phyloP scores from a whole-genome alignment of 2,113 vertebrate genomes.

The Sylvia atricapilla region DNA sequence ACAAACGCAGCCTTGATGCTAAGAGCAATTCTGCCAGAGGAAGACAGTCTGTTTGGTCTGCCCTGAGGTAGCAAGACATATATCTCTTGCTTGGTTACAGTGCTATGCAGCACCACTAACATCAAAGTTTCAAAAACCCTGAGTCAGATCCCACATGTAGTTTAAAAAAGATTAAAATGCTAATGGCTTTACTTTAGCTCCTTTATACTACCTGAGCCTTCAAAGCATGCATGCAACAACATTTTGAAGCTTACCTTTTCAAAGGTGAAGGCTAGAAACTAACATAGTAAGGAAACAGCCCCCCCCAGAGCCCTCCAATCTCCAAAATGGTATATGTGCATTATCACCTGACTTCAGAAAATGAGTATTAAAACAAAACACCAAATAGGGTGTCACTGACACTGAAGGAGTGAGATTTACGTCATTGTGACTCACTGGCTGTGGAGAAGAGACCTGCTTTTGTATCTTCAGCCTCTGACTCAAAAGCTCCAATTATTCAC shows the following conservation, averaged over 20 bases:
- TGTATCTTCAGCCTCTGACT: constrained; percentile 25
- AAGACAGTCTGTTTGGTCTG: background rate
- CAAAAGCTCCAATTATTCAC: background rate
- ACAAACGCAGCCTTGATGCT: background rate
- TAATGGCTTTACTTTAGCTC: background rate
- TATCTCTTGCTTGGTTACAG: background rate
- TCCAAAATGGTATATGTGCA: background rate
- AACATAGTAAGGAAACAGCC: background rate
- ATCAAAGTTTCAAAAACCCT: background rate
- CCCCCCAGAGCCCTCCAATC: accelerated
- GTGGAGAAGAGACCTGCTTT: background rate
- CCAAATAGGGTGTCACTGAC: background rate
- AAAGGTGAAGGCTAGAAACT: background rate
- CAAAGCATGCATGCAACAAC: background rate
- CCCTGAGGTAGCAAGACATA: background rate
- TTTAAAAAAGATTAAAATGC: background rate
- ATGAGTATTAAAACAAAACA: background rate
- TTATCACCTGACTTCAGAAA: background rate
- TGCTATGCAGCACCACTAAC: background rate
- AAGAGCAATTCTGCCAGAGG: background rate
- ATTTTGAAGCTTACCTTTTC: background rate
- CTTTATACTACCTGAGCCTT: background rate
- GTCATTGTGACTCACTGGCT: background rate
- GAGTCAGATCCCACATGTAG: background rate
- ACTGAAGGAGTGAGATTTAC: background rate